These are phyloP conservation scores for Melanotaenia duboulayi DNA, from an alignment of 2,113 vertebrate species.

Conservation along the genomic window DNA sequence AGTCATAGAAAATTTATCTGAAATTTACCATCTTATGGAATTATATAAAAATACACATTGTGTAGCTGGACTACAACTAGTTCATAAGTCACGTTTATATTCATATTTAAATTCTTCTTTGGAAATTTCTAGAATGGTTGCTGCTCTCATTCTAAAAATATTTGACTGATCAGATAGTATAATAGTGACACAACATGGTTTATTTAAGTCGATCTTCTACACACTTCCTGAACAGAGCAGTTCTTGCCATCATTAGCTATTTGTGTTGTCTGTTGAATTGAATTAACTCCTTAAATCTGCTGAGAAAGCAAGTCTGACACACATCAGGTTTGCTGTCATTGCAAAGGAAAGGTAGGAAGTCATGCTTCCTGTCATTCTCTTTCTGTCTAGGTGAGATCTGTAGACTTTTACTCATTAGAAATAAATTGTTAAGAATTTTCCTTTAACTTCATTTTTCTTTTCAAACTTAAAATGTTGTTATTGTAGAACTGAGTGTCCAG, in stretches of 20 bases:
- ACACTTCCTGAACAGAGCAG: constrained; percentile 9
- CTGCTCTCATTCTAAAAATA: neutral
- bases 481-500: neutral
- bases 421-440: neutral
- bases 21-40: constrained; percentile 1
- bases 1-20: neutral
- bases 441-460: neutral
- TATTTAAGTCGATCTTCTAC: constrained; percentile 17
- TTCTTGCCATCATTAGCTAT: constrained; percentile 6
- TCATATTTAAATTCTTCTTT: no score
- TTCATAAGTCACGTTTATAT: neutral
- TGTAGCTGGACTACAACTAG: neutral
- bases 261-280: constrained; percentile 14
- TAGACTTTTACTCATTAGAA: neutral
- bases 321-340: neutral
- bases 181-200: neutral
- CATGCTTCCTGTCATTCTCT: neutral
- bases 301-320: constrained; percentile 20
- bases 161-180: no score
- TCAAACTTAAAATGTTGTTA: neutral
- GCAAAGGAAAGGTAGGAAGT: neutral
- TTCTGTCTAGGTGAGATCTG: neutral
- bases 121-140: no score
- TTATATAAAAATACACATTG: neutral
- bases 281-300: neutral